Evolutionary conservation across 2,888 invertebrate species (phyloP), one percentile per base, ranked within the genome.

Genomic region (Macroteleia sp.): DNA sequence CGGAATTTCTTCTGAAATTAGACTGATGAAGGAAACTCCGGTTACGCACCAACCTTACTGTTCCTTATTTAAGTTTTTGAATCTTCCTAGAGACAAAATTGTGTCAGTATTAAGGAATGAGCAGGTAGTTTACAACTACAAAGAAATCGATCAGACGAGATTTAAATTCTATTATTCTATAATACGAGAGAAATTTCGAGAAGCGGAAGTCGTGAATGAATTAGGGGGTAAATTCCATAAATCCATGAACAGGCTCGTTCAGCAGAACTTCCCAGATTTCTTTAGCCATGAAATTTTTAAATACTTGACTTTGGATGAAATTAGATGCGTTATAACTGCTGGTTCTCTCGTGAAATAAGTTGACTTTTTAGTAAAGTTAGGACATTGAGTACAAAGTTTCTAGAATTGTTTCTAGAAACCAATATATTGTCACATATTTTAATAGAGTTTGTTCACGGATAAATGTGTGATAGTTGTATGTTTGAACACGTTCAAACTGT

Each of bases 21-120:
- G 9, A 4, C 5, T 48, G 14, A 14, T 69, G 22, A 50, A 48
- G 6, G 48, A 69, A 16, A 57, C 57, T 2, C 48, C 50, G 0
- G 48, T 69, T 19, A 69, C 67, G 8, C 17, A 8, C n/a, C 30
- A 30, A n/a, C 67, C 67, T 1, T 54, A 39, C 5, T 69, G 67
- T 16, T 69, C 67, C 9, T 14, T 69, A 14, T 50, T 41, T n/a
- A 57, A 39, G 5, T 69, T 69, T 5, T 9, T 69, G 2, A 39
- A 34, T 2, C 32, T 69, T 0, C 67, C 67, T 0, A 57, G 48
- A n/a, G n/a, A 69, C 14, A 69, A 69, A 22, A 16, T 69, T 0
- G 34, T 25, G 10, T 36, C 48, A 1, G 57, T 69, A 0, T 14
- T 69, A 20, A 46, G 67, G 12, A 69, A 69, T 10, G 30, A 69